Evolutionary conservation across 2,797 vertebrate genomes (phyloP), one percentile per base, ranked within the genome.

Genomic region (Coracias cyanogaster): DNA sequence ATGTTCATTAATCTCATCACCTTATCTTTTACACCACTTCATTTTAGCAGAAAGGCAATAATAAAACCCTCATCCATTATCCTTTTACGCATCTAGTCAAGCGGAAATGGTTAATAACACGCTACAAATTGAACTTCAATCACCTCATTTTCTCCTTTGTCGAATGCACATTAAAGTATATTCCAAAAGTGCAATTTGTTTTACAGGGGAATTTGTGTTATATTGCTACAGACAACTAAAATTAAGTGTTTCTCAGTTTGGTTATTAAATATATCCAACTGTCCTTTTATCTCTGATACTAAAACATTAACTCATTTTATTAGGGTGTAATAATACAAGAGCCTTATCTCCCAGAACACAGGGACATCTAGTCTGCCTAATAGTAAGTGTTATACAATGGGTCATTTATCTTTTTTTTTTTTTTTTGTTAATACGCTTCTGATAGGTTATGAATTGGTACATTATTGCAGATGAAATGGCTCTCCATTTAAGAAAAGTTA

Each of bases 81-180:
- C 99, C 99, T 99, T 99, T 99, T 99, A 99, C 99, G 90, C 98
- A 99, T 98, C 99, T 99, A 98, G 98, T 99, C 99, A 99, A 98
- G 99, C 98, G 98, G 99, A 99, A 99, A 99, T 99, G 98, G 99
- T 99, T 99, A 99, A 99, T 99, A 99, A 99, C 99, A 98, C 98
- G 98, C 98, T 99, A 99, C 99, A 99, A 99, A 99, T 99, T 99
- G 99, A 99, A 99, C 99, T 99, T 99, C 99, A 99, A 99, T 99
- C 99, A 99, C 98, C 98, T 98, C 98, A 98, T 99, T 99, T 99
- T 98, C 97, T 98, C 97, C 98, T 98, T 98, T 98, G 98, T 98
- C 98, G 97, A 98, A 97, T 96, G 97, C 97, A 98, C 97, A 98
- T 98, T 98, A 98, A 98, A 98, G 97, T 98, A 98, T 98, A 98